Percentiles rank a stretch among this genome's conserved stretches.
These are phyloP conservation scores for Pinctada fucata DNA, from an alignment of 2,888 invertebrate species.

Conservation along the genomic window DNA sequence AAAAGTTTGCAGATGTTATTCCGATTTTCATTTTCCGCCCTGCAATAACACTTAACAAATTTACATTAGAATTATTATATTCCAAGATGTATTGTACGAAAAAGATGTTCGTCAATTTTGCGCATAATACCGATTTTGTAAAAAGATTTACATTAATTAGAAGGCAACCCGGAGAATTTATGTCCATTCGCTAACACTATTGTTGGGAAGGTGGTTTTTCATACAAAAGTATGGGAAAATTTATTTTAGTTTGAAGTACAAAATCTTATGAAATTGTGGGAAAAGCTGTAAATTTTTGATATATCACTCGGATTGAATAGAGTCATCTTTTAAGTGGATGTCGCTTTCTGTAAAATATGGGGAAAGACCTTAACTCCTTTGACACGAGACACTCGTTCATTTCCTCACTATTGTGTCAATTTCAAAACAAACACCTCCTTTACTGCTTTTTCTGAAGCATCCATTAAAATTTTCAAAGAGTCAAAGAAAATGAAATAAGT, in stretches of 20 bases:
- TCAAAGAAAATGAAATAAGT: neutral
- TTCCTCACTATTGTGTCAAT: too few species aligned
- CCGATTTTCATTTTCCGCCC: slow-evolving; percentile 15
- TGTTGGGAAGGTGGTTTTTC: neutral
- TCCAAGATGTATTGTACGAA: slow-evolving; percentile 4
- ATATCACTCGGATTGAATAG: slow-evolving; percentile 8
- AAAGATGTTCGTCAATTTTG: slow-evolving; percentile 12
- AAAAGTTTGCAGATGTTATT: slow-evolving; percentile 20
- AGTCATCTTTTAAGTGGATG: neutral
- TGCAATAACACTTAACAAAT: slow-evolving; percentile 46
- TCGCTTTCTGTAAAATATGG: too few species aligned
- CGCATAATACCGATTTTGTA: slow-evolving; percentile 10
- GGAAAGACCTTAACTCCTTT: too few species aligned
- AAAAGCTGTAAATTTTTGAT: slow-evolving; percentile 13
- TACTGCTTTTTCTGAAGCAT: too few species aligned
- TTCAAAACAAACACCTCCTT: too few species aligned
- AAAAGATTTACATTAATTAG: slow-evolving; percentile 18
- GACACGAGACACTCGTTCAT: too few species aligned
- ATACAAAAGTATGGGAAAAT: neutral
- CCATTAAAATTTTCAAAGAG: too few species aligned
- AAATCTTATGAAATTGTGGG: slow-evolving; percentile 13
- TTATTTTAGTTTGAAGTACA: neutral
- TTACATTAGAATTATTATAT: slow-evolving; percentile 45
- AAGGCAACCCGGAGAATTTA: neutral
- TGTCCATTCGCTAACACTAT: neutral